Evolutionary conservation across 2,113 vertebrate genomes (phyloP).

Genomic region (Heloderma charlesbogerti): DNA sequence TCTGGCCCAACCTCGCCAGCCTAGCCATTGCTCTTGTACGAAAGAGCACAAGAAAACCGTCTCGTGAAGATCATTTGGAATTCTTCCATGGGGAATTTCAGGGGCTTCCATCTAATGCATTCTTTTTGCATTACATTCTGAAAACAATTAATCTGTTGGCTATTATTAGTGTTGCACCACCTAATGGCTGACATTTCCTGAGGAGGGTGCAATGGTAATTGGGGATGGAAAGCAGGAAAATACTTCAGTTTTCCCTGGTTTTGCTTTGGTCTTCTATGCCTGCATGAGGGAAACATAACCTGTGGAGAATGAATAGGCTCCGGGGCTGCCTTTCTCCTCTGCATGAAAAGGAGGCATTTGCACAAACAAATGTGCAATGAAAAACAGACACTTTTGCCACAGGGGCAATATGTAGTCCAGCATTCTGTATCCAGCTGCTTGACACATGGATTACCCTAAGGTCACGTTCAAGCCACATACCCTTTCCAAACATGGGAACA

Average conservation of each 20-base stretch:
- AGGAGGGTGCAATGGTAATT: neutral
- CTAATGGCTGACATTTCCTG: neutral
- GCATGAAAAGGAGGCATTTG: neutral
- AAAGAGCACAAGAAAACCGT: too few species aligned
- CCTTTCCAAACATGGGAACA: neutral
- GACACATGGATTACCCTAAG: too few species aligned
- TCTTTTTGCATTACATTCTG: neutral
- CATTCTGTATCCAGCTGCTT: too few species aligned
- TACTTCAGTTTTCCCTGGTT: neutral
- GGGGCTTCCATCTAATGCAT: neutral
- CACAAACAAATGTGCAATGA: neutral
- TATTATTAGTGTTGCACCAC: neutral
- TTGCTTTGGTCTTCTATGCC: neutral
- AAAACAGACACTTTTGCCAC: too few species aligned
- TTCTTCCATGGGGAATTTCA: neutral
- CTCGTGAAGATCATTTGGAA: neutral
- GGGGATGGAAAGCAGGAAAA: neutral
- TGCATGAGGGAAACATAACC: neutral
- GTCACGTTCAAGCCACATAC: too few species aligned
- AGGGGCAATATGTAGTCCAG: too few species aligned
- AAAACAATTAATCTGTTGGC: neutral
- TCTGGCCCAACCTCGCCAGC: too few species aligned
- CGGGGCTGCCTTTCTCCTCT: neutral
- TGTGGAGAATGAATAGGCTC: neutral
- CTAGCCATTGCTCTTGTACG: too few species aligned